Conservation (phyloP, 1,140 invertebrate genomes). For the Conus ventricosus region DNA sequence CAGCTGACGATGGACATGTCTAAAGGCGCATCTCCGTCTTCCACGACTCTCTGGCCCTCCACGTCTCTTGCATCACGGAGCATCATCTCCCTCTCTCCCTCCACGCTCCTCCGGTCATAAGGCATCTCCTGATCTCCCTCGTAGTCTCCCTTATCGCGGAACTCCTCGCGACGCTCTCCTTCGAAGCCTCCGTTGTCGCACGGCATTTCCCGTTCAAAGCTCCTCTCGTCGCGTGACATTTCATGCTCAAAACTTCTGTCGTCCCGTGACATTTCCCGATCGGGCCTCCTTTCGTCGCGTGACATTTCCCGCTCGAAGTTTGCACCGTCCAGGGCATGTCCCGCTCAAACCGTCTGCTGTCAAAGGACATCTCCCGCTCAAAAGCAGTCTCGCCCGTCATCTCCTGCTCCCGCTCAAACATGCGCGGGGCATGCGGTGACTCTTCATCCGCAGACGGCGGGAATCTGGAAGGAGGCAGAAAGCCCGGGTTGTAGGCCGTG, state of each 20-base stretch:
- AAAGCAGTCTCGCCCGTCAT: background rate
- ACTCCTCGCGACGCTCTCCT: background rate
- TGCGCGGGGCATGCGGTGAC: background rate
- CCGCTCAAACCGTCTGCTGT: too few relatives aligned
- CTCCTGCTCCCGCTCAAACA: background rate
- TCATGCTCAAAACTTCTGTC: background rate
- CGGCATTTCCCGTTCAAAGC: too few relatives aligned
- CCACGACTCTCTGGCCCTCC: background rate
- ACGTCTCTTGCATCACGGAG: background rate
- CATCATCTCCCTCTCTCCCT: constrained; percentile 23
- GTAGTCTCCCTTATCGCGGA: background rate
- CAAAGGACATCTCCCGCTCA: background rate
- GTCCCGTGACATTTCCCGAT: background rate
- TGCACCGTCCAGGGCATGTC: too few relatives aligned
- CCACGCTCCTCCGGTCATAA: background rate
- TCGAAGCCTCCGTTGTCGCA: background rate
- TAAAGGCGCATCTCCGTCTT: constrained; percentile 47
- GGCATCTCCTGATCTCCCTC: background rate
- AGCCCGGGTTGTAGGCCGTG: constrained; percentile 35
- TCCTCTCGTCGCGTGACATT: background rate
- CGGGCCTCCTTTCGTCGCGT: too few relatives aligned
- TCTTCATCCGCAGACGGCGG: background rate
- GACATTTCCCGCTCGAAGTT: too few relatives aligned
- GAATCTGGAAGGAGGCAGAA: constrained; percentile 28
- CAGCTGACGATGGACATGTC: constrained; percentile 46